A percentile compares a stretch with the other conserved stretches of the same genome.
Conservation (phyloP, 2,888 invertebrate genomes). For the Cataglyphis rosenhaueri region DNA sequence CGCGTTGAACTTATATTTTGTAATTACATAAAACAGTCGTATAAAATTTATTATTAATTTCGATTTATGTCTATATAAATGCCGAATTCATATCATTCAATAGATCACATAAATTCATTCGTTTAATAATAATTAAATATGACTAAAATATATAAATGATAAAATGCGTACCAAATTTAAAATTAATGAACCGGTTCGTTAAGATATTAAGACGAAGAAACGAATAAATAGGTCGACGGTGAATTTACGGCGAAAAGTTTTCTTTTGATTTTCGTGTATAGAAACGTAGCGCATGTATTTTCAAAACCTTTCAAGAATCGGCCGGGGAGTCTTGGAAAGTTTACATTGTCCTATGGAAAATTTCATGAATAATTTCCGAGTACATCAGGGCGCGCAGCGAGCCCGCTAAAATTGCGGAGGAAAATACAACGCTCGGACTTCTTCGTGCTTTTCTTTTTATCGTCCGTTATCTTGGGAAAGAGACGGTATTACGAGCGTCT, state of each 20-base stretch:
- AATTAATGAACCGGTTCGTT: neutral
- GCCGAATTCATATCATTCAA: neutral
- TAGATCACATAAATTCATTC: neutral
- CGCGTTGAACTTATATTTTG: neutral
- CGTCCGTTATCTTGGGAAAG: slow-evolving; percentile 35
- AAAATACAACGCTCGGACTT: slow-evolving; percentile 36
- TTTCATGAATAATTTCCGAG: slow-evolving; percentile 55
- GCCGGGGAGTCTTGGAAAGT: slow-evolving; percentile 32
- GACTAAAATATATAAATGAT: neutral
- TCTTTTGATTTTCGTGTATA: slow-evolving; percentile 30
- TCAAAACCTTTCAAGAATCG: slow-evolving; percentile 21
- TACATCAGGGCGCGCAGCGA: slow-evolving; percentile 24
- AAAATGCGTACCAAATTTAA: neutral
- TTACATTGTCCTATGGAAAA: slow-evolving; percentile 51
- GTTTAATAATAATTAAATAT: neutral
- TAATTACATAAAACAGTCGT: neutral
- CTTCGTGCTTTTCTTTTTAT: slow-evolving; percentile 23
- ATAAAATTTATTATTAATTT: neutral
- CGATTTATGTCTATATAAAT: neutral
- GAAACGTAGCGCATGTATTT: slow-evolving; percentile 22
- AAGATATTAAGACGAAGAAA: neutral
- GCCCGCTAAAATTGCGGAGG: slow-evolving; percentile 29
- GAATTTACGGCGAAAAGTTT: slow-evolving; percentile 11
- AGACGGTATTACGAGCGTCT: slow-evolving; percentile 15
- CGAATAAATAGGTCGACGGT: slow-evolving; percentile 25